A percentile compares a stretch with the other conserved stretches of the same genome.
phyloP scores from a whole-genome alignment of 2,113 vertebrate species.

The Promerops cafer region DNA sequence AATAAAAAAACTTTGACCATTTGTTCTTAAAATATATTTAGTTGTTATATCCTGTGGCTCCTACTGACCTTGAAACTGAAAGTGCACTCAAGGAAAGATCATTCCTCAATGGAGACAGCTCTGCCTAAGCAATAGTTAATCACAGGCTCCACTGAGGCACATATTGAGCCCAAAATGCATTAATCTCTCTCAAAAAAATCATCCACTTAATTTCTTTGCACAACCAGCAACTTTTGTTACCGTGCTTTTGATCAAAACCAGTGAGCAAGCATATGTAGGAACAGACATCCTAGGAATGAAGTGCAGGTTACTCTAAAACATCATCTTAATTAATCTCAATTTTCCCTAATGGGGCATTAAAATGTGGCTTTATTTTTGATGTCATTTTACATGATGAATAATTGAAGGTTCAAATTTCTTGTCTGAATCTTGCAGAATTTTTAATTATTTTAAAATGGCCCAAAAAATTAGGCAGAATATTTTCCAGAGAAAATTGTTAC shows the following conservation, averaged over 20 bases:
- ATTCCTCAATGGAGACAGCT: neutral
- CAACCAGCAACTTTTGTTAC: neutral
- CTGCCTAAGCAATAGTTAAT: neutral
- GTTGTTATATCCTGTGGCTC: neutral
- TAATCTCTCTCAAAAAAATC: neutral
- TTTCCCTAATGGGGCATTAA: neutral
- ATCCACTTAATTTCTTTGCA: neutral
- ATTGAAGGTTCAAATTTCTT: neutral
- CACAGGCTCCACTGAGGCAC: neutral
- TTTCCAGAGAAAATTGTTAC: neutral
- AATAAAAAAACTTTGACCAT: neutral
- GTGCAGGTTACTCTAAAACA: neutral
- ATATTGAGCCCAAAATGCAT: neutral
- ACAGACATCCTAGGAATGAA: neutral
- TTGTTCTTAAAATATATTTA: neutral
- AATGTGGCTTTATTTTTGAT: neutral
- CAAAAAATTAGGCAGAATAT: neutral
- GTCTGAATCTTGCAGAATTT: neutral
- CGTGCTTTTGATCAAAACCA: neutral
- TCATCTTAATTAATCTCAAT: neutral
- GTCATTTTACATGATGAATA: neutral
- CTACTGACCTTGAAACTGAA: neutral
- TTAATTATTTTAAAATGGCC: neutral
- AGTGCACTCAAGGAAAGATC: neutral
- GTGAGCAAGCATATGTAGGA: neutral